Evolutionary conservation across 2,888 invertebrate genomes (phyloP).

Genomic region (Ochropleura plecta): DNA sequence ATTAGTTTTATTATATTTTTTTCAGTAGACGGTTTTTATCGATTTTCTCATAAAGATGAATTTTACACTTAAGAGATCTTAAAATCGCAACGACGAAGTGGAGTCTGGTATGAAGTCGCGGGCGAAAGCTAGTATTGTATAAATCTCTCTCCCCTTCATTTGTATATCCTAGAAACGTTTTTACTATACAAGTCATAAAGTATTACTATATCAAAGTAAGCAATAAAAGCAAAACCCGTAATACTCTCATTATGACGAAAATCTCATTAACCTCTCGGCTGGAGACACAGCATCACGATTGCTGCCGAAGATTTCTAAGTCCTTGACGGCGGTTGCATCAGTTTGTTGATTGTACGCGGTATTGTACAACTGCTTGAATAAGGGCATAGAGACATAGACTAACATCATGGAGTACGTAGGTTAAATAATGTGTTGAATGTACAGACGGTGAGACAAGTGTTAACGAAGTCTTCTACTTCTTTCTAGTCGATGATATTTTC

Average conservation of each 20-base stretch:
- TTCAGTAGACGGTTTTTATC: conserved; percentile 5
- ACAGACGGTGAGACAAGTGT: conserved; percentile 47
- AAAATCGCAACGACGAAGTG: too few relatives aligned
- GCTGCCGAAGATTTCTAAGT: conserved; percentile 67
- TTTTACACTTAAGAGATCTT: too few relatives aligned
- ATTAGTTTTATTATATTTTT: conserved; percentile 10
- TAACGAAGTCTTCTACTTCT: background rate
- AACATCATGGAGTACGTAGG: conserved; percentile 51
- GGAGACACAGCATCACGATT: conserved; percentile 37
- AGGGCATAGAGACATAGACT: conserved; percentile 59
- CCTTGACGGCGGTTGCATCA: conserved; percentile 68
- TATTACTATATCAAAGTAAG: background rate
- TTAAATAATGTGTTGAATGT: conserved; percentile 59
- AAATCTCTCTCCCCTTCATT: too few relatives aligned
- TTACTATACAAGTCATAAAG: background rate
- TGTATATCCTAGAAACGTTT: background rate
- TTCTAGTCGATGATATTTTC: background rate
- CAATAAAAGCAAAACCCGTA: conserved; percentile 2
- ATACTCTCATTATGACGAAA: conserved; percentile 33
- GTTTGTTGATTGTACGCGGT: conserved; percentile 26
- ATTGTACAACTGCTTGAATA: conserved; percentile 50
- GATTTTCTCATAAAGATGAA: conserved; percentile 5
- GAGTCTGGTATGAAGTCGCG: too few relatives aligned
- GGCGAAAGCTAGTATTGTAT: too few relatives aligned
- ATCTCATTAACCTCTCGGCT: conserved; percentile 51